These are phyloP conservation scores for Antrozous pallidus DNA, from an alignment of 2,797 vertebrate genomes.

Conservation along the genomic window DNA sequence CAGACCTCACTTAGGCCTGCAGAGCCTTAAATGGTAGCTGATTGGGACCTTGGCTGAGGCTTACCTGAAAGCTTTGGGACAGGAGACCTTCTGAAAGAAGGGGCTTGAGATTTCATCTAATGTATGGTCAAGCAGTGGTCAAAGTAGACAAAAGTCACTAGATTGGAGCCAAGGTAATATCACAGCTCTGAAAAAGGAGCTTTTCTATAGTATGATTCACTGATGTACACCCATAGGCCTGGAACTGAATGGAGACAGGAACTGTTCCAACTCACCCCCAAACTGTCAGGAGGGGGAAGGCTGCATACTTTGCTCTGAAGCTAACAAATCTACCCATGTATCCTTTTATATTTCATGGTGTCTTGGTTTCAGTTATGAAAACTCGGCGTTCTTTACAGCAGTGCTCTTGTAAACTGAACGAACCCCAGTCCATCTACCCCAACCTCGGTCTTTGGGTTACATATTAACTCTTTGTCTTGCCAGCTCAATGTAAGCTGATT, in stretches of 20 bases:
- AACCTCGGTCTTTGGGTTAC: not conserved
- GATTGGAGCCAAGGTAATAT: not conserved
- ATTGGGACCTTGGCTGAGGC: not conserved
- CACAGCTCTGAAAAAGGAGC: not conserved
- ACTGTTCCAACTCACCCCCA: not conserved
- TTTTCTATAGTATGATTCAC: not conserved
- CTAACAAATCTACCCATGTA: not conserved
- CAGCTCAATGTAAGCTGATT: constrained; percentile 5
- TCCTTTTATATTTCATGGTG: not conserved
- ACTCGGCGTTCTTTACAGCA: not conserved
- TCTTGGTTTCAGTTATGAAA: not conserved
- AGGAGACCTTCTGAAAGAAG: constrained; percentile 22
- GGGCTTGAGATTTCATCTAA: not conserved
- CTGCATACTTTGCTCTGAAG: not conserved
- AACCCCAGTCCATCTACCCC: not conserved
- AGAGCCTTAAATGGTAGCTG: not conserved
- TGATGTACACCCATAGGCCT: not conserved
- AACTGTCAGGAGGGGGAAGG: not conserved
- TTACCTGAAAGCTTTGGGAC: not conserved
- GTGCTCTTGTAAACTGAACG: too few species aligned
- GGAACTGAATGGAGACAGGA: not conserved
- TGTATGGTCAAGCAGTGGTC: not conserved
- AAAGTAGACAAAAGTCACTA: not conserved
- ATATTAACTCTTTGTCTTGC: constrained; percentile 18
- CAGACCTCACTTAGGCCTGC: not conserved